Percentiles rank a stretch among this genome's conserved stretches.
phyloP scores from a whole-genome alignment of 2,797 vertebrate species.

The Adelosebastes latens region DNA sequence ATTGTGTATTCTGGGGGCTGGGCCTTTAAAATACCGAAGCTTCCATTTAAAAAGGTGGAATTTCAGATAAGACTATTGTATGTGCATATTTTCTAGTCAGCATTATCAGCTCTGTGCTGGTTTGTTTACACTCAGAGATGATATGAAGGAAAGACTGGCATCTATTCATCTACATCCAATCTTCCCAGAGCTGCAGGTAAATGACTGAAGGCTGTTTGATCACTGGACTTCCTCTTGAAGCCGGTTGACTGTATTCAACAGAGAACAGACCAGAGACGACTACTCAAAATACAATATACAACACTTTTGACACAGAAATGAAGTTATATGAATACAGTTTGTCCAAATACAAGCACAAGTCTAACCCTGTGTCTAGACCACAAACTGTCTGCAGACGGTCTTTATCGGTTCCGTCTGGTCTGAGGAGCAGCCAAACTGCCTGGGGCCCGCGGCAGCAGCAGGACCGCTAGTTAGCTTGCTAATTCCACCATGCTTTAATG shows the following conservation, averaged over 20 bases:
- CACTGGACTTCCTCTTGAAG: background rate
- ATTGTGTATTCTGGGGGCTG: background rate
- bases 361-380: no score
- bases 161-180: background rate
- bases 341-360: background rate
- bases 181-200: background rate
- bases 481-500: no score
- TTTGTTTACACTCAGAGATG: conserved; percentile 9
- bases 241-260: background rate
- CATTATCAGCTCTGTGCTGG: background rate
- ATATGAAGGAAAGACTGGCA: background rate
- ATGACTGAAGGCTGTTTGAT: background rate
- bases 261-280: background rate
- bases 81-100: background rate
- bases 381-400: no score
- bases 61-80: conserved; percentile 21
- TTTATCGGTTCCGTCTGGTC: no score
- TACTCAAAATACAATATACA: background rate
- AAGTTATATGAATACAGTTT: background rate
- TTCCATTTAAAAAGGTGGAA: conserved; percentile 9
- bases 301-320: no score
- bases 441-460: no score
- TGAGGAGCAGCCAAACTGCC: no score
- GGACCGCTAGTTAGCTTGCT: no score
- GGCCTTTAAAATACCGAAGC: background rate